Conservation (phyloP, 2,888 invertebrate species). For the Trichopria drosophilae region DNA sequence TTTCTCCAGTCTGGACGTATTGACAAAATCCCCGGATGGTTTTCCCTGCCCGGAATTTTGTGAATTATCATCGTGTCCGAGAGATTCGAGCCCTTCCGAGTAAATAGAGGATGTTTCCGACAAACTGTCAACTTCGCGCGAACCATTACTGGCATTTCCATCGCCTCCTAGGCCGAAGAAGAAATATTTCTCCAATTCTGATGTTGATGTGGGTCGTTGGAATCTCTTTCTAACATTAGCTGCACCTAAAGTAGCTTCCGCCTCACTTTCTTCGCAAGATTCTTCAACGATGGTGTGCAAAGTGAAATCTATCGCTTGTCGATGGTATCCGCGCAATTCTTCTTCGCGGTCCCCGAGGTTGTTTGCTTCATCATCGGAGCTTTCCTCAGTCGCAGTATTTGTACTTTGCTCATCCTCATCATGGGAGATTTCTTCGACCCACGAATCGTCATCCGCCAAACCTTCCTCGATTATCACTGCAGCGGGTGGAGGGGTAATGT, state of each 20-base stretch:
- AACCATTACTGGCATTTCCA: conserved; percentile 63
- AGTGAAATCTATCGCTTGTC: conserved; percentile 83
- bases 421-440: conserved; percentile 86
- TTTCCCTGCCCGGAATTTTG: conserved; percentile 53
- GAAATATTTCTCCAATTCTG: conserved; percentile 88
- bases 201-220: conserved; percentile 74
- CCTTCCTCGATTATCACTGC: conserved; percentile 81
- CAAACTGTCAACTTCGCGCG: conserved; percentile 60
- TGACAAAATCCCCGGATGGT: conserved; percentile 68
- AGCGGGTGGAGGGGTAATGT: conserved; percentile 33
- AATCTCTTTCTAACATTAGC: conserved; percentile 61
- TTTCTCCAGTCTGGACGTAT: conserved; percentile 79
- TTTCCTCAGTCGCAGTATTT: conserved; percentile 69
- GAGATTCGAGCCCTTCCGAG: conserved; percentile 79
- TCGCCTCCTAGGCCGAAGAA: conserved; percentile 84
- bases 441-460: conserved; percentile 86
- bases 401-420: conserved; percentile 71
- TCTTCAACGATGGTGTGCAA: conserved; percentile 92
- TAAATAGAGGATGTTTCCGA: conserved; percentile 86
- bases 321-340: conserved; percentile 79
- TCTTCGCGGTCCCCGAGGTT: conserved; percentile 70
- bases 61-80: conserved; percentile 63
- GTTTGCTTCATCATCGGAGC: conserved; percentile 68
- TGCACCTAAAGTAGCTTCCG: conserved; percentile 63
- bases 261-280: conserved; percentile 91